Evolutionary conservation across 2,113 vertebrate genomes (phyloP).

Genomic region (Morone chrysops): DNA sequence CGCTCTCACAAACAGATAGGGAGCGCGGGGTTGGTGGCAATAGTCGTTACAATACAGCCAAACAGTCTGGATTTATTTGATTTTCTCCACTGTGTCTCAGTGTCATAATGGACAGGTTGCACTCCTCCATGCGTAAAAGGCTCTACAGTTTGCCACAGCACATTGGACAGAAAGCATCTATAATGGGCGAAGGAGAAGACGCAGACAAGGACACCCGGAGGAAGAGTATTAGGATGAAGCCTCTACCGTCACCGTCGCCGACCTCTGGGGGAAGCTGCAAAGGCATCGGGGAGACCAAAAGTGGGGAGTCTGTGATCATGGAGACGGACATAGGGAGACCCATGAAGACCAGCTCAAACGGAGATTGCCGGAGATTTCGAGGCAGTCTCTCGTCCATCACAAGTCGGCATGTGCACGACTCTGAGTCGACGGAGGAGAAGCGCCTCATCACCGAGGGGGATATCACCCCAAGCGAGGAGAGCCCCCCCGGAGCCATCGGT

Average conservation of each 20-base stretch:
- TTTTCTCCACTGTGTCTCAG: constrained; percentile 66
- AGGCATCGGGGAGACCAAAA: constrained; percentile 81
- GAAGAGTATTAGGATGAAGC: constrained; percentile 95
- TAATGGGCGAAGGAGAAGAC: constrained; percentile 93
- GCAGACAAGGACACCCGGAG: constrained; percentile 92
- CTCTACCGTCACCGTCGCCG: constrained; percentile 91
- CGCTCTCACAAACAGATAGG: constrained; percentile 75
- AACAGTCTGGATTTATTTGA: constrained; percentile 61
- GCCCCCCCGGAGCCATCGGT: constrained; percentile 87
- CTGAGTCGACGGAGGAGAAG: constrained; percentile 92
- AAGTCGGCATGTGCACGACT: constrained; percentile 91
- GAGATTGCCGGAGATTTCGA: constrained; percentile 95
- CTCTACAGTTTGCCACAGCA: constrained; percentile 99
- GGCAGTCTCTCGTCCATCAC: constrained; percentile 96
- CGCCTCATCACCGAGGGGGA: constrained; percentile 94
- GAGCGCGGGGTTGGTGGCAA: constrained; percentile 73
- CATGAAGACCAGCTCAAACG: constrained; percentile 94
- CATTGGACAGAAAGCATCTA: constrained; percentile 92
- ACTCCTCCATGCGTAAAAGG: constrained; percentile 98
- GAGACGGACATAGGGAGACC: constrained; percentile 89
- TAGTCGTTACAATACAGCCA: constrained; percentile 56
- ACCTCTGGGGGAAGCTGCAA: constrained; percentile 84
- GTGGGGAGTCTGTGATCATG: constrained; percentile 84
- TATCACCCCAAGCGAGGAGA: constrained; percentile 86
- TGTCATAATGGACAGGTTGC: constrained; percentile 94